Conservation (phyloP, 2,888 invertebrate genomes). For the Habroteleia sp. region DNA sequence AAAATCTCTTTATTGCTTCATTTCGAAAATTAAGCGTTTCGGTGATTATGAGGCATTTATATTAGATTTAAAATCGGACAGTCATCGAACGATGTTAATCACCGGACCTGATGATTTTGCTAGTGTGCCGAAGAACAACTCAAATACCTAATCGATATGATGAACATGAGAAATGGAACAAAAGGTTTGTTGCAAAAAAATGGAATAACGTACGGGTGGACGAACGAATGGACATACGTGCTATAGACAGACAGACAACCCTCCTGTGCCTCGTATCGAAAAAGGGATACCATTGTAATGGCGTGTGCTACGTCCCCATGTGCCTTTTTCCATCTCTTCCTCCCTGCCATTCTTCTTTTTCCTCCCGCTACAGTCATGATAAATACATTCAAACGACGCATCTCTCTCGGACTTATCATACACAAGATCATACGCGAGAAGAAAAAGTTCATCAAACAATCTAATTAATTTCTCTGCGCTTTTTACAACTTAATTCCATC, state of each 20-base stretch:
- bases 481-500: constrained; percentile 1
- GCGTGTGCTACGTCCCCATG: constrained; percentile 73
- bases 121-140: constrained; percentile 69
- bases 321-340: constrained; percentile 64
- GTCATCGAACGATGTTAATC: constrained; percentile 12
- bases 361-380: constrained; percentile 32
- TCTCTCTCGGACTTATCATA: constrained; percentile 46
- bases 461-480: constrained; percentile 34
- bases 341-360: constrained; percentile 25
- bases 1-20: constrained; percentile 14
- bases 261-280: constrained; percentile 70
- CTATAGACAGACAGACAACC: constrained; percentile 66
- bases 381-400: constrained; percentile 54
- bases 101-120: constrained; percentile 31
- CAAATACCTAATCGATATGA: constrained; percentile 70
- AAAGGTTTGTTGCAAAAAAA: constrained; percentile 71
- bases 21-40: constrained; percentile 16
- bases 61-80: background rate
- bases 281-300: constrained; percentile 73
- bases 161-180: constrained; percentile 61
- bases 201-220: constrained; percentile 73
- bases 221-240: constrained; percentile 66
- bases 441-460: constrained; percentile 39
- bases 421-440: constrained; percentile 34
- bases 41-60: background rate